These are phyloP conservation scores for Agrochola circellaris DNA, from an alignment of 2,888 invertebrate species.

Conservation along the genomic window DNA sequence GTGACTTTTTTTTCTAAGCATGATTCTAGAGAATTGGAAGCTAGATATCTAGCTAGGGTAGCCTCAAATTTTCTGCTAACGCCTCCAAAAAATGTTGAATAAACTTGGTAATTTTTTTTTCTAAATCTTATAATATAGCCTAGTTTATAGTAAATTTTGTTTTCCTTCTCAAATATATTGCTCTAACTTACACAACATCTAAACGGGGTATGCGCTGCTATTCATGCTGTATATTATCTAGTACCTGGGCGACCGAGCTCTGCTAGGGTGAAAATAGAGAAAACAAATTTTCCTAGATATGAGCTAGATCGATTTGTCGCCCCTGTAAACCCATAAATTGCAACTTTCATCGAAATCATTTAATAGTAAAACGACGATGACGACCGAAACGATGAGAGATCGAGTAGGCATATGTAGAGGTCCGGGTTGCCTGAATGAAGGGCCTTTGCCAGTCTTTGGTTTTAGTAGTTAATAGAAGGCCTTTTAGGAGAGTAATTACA, in stretches of 20 bases:
- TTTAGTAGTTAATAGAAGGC: slow-evolving; percentile 8
- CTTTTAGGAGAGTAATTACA: slow-evolving; percentile 9
- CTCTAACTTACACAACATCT: not conserved
- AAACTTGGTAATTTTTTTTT: not conserved
- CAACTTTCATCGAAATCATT: too few species aligned
- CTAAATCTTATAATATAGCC: not conserved
- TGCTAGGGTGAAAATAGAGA: too few species aligned
- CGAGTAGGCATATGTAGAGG: slow-evolving; percentile 3
- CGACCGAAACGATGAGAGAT: slow-evolving; percentile 33
- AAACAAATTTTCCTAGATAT: too few species aligned
- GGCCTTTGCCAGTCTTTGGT: slow-evolving; percentile 7
- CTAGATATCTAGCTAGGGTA: not conserved
- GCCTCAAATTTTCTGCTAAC: not conserved
- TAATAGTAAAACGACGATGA: too few species aligned
- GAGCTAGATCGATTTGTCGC: too few species aligned
- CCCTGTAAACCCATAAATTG: too few species aligned
- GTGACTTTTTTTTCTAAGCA: not conserved
- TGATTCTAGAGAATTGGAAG: not conserved
- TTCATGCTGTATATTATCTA: slow-evolving; percentile 42
- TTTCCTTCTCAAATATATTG: not conserved
- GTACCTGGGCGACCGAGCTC: too few species aligned
- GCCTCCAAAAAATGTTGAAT: not conserved
- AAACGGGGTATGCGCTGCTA: slow-evolving; percentile 51
- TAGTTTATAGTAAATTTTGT: not conserved
- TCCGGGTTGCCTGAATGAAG: slow-evolving; percentile 13